A percentile compares a stretch with the other conserved stretches of the same genome.
phyloP scores from a whole-genome alignment of 2,797 vertebrate genomes.

The Hirundo rustica region DNA sequence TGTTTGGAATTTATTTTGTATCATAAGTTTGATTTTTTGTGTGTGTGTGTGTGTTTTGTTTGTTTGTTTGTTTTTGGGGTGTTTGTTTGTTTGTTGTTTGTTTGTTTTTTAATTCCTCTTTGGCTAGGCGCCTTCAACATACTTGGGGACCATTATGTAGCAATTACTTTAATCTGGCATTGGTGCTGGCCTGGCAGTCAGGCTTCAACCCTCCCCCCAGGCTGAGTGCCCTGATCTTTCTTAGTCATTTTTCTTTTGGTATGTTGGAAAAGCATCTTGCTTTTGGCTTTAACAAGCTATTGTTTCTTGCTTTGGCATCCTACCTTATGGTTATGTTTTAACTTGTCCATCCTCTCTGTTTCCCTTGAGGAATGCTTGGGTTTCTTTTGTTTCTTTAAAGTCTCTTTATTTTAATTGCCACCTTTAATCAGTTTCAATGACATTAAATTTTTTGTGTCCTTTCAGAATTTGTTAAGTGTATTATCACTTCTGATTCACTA shows the following conservation, averaged over 20 bases:
- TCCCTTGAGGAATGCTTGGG: not conserved
- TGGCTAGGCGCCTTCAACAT: not conserved
- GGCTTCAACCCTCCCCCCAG: not conserved
- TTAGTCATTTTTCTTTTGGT: not conserved
- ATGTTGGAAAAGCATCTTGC: not conserved
- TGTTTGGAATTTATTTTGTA: not conserved
- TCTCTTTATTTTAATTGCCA: not conserved
- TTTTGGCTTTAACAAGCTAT: not conserved
- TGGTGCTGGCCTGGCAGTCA: not conserved
- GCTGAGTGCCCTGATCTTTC: not conserved
- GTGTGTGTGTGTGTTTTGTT: too few relatives aligned
- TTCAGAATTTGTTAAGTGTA: not conserved
- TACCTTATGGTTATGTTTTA: not conserved
- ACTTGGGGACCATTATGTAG: not conserved
- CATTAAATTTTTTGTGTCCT: not conserved
- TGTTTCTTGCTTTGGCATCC: conserved; percentile 22
- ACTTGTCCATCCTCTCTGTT: not conserved
- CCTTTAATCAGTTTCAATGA: not conserved
- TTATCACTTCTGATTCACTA: not conserved
- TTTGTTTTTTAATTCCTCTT: not conserved
- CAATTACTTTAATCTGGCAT: not conserved
- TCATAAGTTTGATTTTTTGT: not conserved
- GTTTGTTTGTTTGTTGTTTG: not conserved
- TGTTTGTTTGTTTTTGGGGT: not conserved
- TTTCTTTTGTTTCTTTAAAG: not conserved